Evolutionary conservation across 1,140 invertebrate genomes (phyloP).

Genomic region (Drosophila paulistorum): DNA sequence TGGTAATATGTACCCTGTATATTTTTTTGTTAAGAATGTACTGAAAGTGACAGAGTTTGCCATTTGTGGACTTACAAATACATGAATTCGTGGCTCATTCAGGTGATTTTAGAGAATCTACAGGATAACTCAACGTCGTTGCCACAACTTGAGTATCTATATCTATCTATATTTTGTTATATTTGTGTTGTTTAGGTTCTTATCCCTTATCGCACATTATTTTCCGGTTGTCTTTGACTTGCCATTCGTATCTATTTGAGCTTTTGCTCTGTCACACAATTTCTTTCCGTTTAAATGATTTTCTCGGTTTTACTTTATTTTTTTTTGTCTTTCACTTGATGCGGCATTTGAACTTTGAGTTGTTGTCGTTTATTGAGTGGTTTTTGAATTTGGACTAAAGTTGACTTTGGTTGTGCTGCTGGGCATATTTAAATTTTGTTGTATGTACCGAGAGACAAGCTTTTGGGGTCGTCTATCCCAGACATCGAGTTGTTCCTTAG

Average conservation of each 20-base stretch:
- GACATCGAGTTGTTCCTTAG: neutral
- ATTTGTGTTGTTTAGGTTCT: constrained; percentile 37
- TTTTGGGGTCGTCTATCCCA: constrained; percentile 2
- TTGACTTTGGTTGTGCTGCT: neutral
- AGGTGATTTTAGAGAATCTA: too few relatives aligned
- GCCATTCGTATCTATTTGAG: constrained; percentile 57
- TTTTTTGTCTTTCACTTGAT: constrained; percentile 32
- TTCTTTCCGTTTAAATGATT: constrained; percentile 57
- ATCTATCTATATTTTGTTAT: constrained; percentile 42
- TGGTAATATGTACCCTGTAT: constrained; percentile 4
- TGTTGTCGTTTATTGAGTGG: constrained; percentile 39
- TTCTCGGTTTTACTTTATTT: constrained; percentile 14
- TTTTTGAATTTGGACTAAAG: constrained; percentile 18
- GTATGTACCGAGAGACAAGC: constrained; percentile 9
- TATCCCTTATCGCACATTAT: constrained; percentile 50
- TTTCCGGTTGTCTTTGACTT: constrained; percentile 53
- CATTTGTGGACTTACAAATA: too few relatives aligned
- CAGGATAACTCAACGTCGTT: neutral
- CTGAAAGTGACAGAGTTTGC: too few relatives aligned
- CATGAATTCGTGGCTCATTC: too few relatives aligned
- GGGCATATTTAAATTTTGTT: neutral
- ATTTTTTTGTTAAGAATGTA: neutral
- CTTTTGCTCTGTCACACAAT: constrained; percentile 45
- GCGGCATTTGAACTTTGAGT: constrained; percentile 46
- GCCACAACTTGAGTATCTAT: neutral